Evolutionary conservation across 2,797 vertebrate species (phyloP).

Genomic region (Clarias pachynema): DNA sequence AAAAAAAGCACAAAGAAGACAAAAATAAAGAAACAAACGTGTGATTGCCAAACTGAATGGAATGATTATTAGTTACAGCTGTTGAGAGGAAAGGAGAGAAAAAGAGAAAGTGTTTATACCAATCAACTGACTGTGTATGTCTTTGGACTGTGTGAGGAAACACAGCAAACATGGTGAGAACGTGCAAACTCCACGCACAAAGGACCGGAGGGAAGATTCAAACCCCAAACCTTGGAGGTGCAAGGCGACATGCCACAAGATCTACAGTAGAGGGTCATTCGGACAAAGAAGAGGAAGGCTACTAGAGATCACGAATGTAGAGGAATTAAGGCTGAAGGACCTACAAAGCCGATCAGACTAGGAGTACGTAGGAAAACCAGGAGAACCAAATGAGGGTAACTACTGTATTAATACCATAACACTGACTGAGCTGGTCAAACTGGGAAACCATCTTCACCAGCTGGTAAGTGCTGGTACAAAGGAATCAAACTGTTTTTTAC

Average conservation of each 20-base stretch:
- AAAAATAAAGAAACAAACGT: neutral
- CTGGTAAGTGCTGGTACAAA: no score
- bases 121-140: no score
- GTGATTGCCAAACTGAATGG: slow-evolving; percentile 30
- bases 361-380: neutral
- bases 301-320: neutral
- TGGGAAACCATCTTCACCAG: no score
- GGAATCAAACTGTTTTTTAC: no score
- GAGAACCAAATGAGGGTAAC: neutral
- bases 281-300: neutral
- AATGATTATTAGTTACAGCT: slow-evolving; percentile 53
- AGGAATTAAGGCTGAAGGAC: neutral
- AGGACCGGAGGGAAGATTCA: neutral
- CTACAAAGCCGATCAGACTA: neutral
- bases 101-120: neutral
- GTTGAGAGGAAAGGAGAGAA: slow-evolving; percentile 21
- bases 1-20: no score
- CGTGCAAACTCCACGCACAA: no score
- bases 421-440: no score
- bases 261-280: neutral
- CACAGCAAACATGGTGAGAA: neutral
- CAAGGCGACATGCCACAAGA: no score
- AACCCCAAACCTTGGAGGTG: neutral
- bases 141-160: no score
- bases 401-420: neutral